phyloP scores from a whole-genome alignment of 1,140 invertebrate species.

The Microplitis demolitor region DNA sequence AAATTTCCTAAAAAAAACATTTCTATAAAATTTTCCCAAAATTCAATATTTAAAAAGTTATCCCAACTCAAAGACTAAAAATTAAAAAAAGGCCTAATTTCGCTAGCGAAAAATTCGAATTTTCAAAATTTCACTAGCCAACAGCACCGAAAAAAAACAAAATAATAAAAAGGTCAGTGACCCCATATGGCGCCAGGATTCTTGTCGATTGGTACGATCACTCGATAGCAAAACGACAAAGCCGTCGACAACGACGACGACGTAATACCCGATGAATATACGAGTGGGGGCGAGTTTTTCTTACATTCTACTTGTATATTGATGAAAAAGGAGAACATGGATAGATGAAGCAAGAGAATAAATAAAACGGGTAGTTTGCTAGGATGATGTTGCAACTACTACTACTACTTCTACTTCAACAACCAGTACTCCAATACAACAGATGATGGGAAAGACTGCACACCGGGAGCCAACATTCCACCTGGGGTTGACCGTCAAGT shows the following conservation, averaged over 20 bases:
- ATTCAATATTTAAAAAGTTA: too few relatives aligned
- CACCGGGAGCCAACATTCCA: conserved; percentile 45
- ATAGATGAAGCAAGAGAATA: not conserved
- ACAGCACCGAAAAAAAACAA: too few relatives aligned
- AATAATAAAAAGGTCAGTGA: conserved; percentile 22
- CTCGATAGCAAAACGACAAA: not conserved
- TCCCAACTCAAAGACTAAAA: too few relatives aligned
- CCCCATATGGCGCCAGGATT: conserved; percentile 33
- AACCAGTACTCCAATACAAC: too few relatives aligned
- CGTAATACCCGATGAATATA: conserved; percentile 36
- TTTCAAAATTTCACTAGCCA: too few relatives aligned
- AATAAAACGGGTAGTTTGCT: conserved; percentile 1
- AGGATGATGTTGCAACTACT: not conserved
- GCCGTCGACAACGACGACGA: not conserved
- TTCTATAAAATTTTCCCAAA: too few relatives aligned
- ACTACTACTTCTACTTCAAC: too few relatives aligned
- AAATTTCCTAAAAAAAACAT: too few relatives aligned
- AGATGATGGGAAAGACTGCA: conserved; percentile 24
- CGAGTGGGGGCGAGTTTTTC: conserved; percentile 36
- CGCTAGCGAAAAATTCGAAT: too few relatives aligned
- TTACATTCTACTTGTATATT: conserved; percentile 5
- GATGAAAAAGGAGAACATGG: not conserved
- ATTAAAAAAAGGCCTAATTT: too few relatives aligned
- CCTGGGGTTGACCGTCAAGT: conserved; percentile 46
- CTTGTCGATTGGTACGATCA: conserved; percentile 18